Conservation (phyloP, 2,888 invertebrate genomes). For the Melinaea marsaeus region DNA sequence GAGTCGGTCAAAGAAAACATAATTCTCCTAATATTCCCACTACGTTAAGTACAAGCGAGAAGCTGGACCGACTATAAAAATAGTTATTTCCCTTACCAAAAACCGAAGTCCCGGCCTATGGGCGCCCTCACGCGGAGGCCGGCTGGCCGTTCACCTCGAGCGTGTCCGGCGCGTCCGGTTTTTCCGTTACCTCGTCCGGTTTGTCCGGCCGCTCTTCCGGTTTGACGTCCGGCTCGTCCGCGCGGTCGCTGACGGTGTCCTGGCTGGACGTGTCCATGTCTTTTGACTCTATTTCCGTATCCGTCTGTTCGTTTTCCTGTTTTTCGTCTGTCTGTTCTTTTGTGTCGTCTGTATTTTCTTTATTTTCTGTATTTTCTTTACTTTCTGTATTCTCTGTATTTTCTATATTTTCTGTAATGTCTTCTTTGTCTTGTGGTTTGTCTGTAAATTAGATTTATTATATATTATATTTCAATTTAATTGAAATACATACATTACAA, state of each 20-base stretch:
- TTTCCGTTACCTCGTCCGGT: constrained; percentile 32
- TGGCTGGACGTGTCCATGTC: constrained; percentile 63
- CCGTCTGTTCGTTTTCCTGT: constrained; percentile 40
- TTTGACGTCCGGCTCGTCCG: constrained; percentile 32
- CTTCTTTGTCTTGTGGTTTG: constrained; percentile 27
- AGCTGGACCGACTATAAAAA: too few relatives aligned
- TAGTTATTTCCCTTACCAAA: too few relatives aligned
- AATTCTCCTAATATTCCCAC: too few relatives aligned
- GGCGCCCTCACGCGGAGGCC: not conserved
- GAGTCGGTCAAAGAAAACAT: not conserved
- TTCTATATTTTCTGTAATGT: constrained; percentile 21
- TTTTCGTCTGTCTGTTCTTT: constrained; percentile 33
- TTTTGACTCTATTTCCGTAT: constrained; percentile 41
- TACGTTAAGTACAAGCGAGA: too few relatives aligned
- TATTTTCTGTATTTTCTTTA: constrained; percentile 39
- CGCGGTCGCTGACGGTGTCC: constrained; percentile 36
- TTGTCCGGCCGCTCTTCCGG: not conserved
- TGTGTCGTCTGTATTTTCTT: constrained; percentile 37
- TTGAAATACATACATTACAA: too few relatives aligned
- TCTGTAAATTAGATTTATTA: constrained; percentile 28
- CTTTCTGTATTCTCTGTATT: constrained; percentile 1
- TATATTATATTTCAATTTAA: too few relatives aligned
- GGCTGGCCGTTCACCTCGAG: not conserved
- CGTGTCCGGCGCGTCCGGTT: not conserved
- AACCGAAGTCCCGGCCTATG: not conserved